Evolutionary conservation across 2,797 vertebrate genomes (phyloP).

Genomic region (Anomalospiza imberbis): DNA sequence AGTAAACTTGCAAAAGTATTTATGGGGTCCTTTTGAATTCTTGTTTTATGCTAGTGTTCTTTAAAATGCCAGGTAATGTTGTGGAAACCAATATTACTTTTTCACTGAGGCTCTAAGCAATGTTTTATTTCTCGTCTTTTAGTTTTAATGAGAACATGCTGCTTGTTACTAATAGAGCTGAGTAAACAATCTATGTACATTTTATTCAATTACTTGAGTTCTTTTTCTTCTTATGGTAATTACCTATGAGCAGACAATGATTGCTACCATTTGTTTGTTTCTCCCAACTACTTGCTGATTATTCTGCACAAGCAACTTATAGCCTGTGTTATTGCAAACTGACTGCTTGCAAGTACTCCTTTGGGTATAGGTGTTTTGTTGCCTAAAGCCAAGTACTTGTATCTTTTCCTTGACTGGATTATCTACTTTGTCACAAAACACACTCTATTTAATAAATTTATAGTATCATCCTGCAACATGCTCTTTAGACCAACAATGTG

Average conservation of each 20-base stretch:
- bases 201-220: conserved; percentile 54
- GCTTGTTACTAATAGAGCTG: conserved; percentile 23
- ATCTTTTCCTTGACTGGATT: conserved; percentile 24
- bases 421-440: conserved; percentile 7
- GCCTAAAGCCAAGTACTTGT: not conserved
- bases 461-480: not conserved
- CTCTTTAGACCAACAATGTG: not conserved
- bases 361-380: not conserved
- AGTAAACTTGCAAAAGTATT: not conserved
- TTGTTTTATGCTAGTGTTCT: not conserved
- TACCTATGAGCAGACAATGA: conserved; percentile 28
- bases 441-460: conserved; percentile 15
- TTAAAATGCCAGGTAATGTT: conserved; percentile 33
- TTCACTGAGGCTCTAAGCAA: conserved; percentile 31
- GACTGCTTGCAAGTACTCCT: conserved; percentile 4
- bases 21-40: not conserved
- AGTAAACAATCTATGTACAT: conserved; percentile 36
- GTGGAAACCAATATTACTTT: conserved; percentile 27
- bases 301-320: conserved; percentile 1
- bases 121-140: not conserved
- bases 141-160: not conserved
- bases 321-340: conserved; percentile 1
- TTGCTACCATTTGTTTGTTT: conserved; percentile 26
- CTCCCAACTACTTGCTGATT: conserved; percentile 25
- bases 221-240: conserved; percentile 43